Base-by-base conservation (phyloP, 1,140 invertebrate genomes). In the Neodiprion virginianus region DNA sequence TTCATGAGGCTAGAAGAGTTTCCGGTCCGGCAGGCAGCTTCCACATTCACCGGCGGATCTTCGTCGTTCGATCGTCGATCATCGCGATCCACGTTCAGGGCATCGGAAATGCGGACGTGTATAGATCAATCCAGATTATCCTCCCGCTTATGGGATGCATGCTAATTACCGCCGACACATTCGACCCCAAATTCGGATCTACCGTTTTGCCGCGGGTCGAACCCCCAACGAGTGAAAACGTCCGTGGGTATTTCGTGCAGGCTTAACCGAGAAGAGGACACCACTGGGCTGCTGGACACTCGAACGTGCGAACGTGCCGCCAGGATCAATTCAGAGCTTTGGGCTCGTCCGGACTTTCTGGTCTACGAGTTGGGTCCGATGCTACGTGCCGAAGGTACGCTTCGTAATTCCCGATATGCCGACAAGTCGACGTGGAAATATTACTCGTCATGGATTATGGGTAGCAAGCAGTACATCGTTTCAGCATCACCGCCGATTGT, bases 81-180 rank as follows among this genome's bases (percentile, higher is more conserved):
- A 61, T 61, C n/a, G 8, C 61, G 65, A 68, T 71, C 69, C 72
- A 79, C 80, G 78, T 79, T 76, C 79, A 72, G 72, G 28, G 69
- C 81, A 82, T 74, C 77, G 80, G 79, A 79, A 82, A 81, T 77
- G 77, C 74, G 78, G 80, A 78, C 76, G 75, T 71, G 75, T 79
- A 79, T 82, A 82, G 81, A 82, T 83, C 81, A 80, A 79, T 74
- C 70, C 75, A 81, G 81, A 82, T 82, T 82, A 82, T 77, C 76
- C 48, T 74, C 75, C 73, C 75, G 79, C 76, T 67, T 75, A 73
- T 74, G 79, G 76, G 81, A 82, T 79, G 80, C 80, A 82, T 81
- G 81, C 81, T 83, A 83, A 83, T 82, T 83, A 79, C 79, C 71
- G 70, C 73, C 75, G 76, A 79, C 73, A 73, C 73, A 79, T 8